Conservation (phyloP, 2,797 vertebrate species). For the Triplophysa bombifrons region DNA sequence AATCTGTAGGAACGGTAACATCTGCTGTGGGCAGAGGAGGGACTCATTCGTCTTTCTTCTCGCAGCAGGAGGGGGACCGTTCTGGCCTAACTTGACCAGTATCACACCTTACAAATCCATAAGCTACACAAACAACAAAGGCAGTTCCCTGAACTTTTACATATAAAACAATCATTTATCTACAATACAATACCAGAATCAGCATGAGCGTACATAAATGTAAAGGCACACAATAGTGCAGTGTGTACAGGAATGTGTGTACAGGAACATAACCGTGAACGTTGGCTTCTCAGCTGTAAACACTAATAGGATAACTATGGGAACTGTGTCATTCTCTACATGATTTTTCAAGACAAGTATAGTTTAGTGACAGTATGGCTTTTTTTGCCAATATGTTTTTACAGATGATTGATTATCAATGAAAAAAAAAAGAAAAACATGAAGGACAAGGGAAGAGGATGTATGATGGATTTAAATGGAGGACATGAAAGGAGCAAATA, state of each 20-base stretch:
- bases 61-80: conserved; percentile 34
- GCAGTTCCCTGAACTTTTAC: neutral
- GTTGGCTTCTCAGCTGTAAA: too few species aligned
- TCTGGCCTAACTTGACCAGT: conserved; percentile 11
- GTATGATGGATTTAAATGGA: conserved; percentile 2
- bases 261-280: too few species aligned
- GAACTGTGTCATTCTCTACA: neutral
- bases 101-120: conserved; percentile 25
- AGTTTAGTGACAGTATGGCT: neutral
- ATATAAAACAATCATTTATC: neutral
- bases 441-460: neutral
- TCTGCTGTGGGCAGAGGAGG: conserved; percentile 45
- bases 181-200: neutral
- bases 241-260: too few species aligned
- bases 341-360: too few species aligned
- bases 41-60: conserved; percentile 30
- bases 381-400: conserved; percentile 13
- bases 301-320: neutral
- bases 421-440: conserved; percentile 18
- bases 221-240: too few species aligned
- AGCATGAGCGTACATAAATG: neutral
- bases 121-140: conserved; percentile 16
- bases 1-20: conserved; percentile 46
- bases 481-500: conserved; percentile 19
- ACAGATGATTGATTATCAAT: conserved; percentile 11